A percentile compares a stretch with the other conserved stretches of the same genome.
These are phyloP conservation scores for Dryococelus australis DNA, from an alignment of 2,888 invertebrate species.

Conservation along the genomic window DNA sequence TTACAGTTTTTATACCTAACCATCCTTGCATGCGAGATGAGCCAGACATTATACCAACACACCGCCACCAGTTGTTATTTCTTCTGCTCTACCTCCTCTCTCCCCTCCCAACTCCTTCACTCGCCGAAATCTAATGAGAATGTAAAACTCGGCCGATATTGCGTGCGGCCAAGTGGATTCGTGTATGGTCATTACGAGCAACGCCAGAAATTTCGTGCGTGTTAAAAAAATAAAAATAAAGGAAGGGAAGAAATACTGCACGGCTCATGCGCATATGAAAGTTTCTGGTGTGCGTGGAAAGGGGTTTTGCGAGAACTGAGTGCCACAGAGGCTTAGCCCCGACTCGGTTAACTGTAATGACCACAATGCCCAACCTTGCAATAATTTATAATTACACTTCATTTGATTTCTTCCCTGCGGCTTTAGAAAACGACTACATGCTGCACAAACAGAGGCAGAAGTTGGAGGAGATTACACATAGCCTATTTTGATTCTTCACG, in stretches of 20 bases:
- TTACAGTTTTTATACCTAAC: not conserved
- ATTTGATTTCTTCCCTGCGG: too few relatives aligned
- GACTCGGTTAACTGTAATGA: too few relatives aligned
- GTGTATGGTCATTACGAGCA: not conserved
- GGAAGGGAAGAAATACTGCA: not conserved
- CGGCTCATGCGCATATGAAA: not conserved
- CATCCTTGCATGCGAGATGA: not conserved
- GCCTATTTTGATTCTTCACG: too few relatives aligned
- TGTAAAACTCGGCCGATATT: slow-evolving; percentile 10
- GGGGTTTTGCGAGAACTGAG: not conserved
- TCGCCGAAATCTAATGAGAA: not conserved
- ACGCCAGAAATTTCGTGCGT: not conserved
- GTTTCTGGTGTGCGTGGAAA: not conserved
- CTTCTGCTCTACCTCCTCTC: not conserved
- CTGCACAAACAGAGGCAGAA: too few relatives aligned
- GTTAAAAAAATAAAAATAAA: not conserved
- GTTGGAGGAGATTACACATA: too few relatives aligned
- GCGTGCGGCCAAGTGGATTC: not conserved
- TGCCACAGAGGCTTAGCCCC: too few relatives aligned
- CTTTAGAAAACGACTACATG: too few relatives aligned
- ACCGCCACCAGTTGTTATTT: not conserved
- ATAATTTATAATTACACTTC: too few relatives aligned
- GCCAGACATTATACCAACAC: not conserved
- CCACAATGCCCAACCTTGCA: too few relatives aligned
- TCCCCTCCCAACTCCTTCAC: not conserved